These are phyloP conservation scores for Arvicanthis niloticus DNA, from an alignment of 2,113 vertebrate genomes.

Conservation along the genomic window DNA sequence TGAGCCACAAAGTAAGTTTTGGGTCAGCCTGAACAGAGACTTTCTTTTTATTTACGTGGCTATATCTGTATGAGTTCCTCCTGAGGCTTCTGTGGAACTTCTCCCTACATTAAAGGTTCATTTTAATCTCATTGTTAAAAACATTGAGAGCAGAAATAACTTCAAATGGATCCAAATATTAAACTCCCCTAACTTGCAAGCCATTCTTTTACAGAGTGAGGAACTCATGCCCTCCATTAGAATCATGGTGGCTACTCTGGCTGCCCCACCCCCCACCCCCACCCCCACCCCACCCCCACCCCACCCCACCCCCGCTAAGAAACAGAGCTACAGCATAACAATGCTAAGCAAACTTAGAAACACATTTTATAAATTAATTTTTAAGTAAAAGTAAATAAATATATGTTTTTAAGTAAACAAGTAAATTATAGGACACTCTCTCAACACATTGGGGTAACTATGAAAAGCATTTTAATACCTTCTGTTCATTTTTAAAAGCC, in stretches of 20 bases:
- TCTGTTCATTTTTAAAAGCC: not conserved
- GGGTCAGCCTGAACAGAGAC: not conserved
- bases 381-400: slow-evolving; percentile 14
- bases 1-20: not conserved
- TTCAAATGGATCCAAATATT: not conserved
- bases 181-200: not conserved
- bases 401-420: slow-evolving; percentile 33
- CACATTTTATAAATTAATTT: slow-evolving; percentile 8
- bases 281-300: too few relatives aligned
- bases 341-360: not conserved
- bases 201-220: not conserved
- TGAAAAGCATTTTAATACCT: not conserved
- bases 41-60: not conserved
- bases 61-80: not conserved
- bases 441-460: not conserved
- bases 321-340: not conserved
- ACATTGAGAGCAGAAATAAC: not conserved
- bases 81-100: not conserved
- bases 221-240: not conserved
- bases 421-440: slow-evolving; percentile 22
- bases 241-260: not conserved
- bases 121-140: slow-evolving; percentile 18
- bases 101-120: not conserved
- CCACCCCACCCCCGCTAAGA: not conserved
- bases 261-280: too few relatives aligned